A percentile compares a stretch with the other conserved stretches of the same genome.
Conservation (phyloP, 2,113 vertebrate species). For the Xiphias gladius region DNA sequence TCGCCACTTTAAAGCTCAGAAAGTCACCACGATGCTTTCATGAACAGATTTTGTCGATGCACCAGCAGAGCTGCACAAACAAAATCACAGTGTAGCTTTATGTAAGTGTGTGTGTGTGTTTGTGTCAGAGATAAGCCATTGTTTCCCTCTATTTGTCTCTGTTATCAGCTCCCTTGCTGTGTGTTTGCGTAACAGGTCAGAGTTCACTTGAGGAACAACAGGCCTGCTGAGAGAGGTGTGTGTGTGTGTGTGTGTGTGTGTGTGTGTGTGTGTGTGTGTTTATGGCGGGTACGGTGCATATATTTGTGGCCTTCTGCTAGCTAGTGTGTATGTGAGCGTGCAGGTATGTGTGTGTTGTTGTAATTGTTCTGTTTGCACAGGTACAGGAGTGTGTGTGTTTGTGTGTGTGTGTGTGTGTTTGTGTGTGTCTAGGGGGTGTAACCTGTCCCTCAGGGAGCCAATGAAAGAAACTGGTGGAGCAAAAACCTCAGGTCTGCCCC, state of each 20-base stretch:
- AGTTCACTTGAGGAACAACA: constrained; percentile 68
- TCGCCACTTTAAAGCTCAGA: not conserved
- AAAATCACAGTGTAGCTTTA: not conserved
- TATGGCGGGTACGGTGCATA: not conserved
- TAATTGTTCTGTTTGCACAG: constrained; percentile 48
- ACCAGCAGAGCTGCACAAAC: constrained; percentile 15
- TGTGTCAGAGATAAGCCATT: constrained; percentile 56
- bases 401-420: not conserved
- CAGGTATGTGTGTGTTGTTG: constrained; percentile 34
- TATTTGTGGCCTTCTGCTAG: constrained; percentile 19
- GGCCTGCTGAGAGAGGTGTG: constrained; percentile 28
- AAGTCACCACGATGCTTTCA: not conserved
- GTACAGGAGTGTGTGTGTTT: constrained; percentile 34
- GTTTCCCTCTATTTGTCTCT: constrained; percentile 69
- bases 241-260: constrained; percentile 33
- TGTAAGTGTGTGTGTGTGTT: constrained; percentile 28
- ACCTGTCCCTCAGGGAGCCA: constrained; percentile 79
- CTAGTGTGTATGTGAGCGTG: constrained; percentile 19
- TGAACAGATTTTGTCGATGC: not conserved
- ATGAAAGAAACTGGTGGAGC: constrained; percentile 84
- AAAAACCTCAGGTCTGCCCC: constrained; percentile 75
- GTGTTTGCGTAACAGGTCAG: constrained; percentile 76
- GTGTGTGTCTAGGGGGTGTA: constrained; percentile 64
- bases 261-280: not conserved
- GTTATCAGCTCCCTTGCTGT: constrained; percentile 65